phyloP scores from a whole-genome alignment of 2,113 vertebrate species.

The Salvelinus alpinus region DNA sequence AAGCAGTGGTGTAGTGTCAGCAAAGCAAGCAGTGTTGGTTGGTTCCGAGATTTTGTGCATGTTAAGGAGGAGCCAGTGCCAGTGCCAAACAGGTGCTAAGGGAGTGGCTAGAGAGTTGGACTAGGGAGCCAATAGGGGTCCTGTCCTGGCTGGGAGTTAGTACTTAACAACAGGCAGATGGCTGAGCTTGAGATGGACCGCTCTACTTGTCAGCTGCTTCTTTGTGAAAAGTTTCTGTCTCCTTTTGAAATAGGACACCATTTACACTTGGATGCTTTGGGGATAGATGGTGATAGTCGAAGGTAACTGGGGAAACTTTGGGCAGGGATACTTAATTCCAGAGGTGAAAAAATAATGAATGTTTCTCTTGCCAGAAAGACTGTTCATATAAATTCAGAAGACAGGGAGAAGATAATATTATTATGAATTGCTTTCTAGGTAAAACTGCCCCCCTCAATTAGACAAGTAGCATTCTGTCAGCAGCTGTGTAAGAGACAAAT shows the following conservation, averaged over 20 bases:
- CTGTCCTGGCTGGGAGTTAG: neutral
- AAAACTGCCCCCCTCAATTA: conserved; percentile 53
- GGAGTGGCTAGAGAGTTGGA: neutral
- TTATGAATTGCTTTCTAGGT: neutral
- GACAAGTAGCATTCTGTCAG: conserved; percentile 34
- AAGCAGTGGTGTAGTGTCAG: neutral
- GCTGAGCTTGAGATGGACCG: neutral
- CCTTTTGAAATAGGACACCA: neutral
- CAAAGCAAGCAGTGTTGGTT: neutral
- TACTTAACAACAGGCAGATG: neutral
- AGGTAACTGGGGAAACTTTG: neutral
- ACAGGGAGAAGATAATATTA: neutral
- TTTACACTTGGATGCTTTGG: no score
- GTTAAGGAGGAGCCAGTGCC: neutral
- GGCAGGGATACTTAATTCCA: neutral
- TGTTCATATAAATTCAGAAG: neutral
- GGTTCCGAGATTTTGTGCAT: neutral
- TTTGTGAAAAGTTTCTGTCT: neutral
- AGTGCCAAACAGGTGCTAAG: neutral
- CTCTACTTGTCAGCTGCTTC: neutral
- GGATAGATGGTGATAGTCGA: neutral
- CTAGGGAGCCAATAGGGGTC: neutral
- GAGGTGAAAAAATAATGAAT: neutral
- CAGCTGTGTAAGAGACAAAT: conserved; percentile 21
- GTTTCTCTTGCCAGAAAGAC: neutral